Conservation (phyloP, 2,888 invertebrate genomes). For the Physocephala rufipes region DNA sequence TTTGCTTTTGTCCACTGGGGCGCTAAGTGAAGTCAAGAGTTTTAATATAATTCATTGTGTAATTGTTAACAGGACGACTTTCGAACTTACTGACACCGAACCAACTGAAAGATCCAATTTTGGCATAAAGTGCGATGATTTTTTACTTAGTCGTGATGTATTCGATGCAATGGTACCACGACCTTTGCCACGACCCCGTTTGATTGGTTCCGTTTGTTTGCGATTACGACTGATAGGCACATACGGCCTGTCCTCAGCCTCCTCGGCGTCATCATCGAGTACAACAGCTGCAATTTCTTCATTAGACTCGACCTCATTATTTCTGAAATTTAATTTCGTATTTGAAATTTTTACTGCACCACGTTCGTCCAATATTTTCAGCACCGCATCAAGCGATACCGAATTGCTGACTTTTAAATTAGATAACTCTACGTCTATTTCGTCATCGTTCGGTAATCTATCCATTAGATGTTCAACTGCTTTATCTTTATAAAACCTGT, state of each 20-base stretch:
- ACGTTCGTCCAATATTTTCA: constrained; percentile 53
- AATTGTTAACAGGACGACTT: not conserved
- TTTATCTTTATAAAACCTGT: constrained; percentile 68
- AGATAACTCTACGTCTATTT: constrained; percentile 67
- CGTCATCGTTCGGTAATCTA: constrained; percentile 66
- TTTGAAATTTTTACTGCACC: constrained; percentile 37
- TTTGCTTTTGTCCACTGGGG: constrained; percentile 17
- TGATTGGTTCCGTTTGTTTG: constrained; percentile 29
- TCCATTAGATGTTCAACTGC: constrained; percentile 68
- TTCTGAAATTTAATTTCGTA: not conserved
- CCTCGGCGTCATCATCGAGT: constrained; percentile 35
- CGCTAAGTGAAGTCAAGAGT: constrained; percentile 13
- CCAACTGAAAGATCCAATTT: constrained; percentile 51
- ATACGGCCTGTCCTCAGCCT: constrained; percentile 27
- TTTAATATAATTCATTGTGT: not conserved
- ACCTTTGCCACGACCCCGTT: constrained; percentile 47
- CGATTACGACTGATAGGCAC: not conserved
- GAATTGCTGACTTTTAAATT: constrained; percentile 63
- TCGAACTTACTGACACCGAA: constrained; percentile 42
- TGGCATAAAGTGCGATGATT: constrained; percentile 44
- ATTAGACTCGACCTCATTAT: not conserved
- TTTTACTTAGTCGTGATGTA: constrained; percentile 26
- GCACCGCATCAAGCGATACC: constrained; percentile 52
- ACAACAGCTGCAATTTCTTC: constrained; percentile 15
- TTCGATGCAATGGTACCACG: constrained; percentile 42